A percentile compares a stretch with the other conserved stretches of the same genome.
Evolutionary conservation across 2,888 invertebrate species (phyloP).

Genomic region (Ormyrus nitidulus): DNA sequence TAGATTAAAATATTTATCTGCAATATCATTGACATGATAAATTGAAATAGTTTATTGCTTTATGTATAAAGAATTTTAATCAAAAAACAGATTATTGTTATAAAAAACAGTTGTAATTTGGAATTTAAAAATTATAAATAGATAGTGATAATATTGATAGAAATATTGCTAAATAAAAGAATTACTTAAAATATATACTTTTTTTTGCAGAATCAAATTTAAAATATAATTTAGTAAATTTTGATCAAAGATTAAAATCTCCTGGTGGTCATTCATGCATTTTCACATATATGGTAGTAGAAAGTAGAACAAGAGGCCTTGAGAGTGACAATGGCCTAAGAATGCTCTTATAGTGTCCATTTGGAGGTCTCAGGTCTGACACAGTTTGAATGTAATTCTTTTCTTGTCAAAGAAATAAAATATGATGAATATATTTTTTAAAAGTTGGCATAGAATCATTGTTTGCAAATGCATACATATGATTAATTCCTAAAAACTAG

Average conservation of each 20-base stretch:
- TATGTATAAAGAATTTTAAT: neutral
- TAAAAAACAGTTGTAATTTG: constrained; percentile 21
- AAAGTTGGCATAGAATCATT: constrained; percentile 7
- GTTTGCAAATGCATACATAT: neutral
- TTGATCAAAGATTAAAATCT: constrained; percentile 48
- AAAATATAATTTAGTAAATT: neutral
- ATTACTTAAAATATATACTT: neutral
- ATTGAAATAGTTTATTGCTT: neutral
- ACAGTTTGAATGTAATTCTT: constrained; percentile 48
- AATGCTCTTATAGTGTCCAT: constrained; percentile 52
- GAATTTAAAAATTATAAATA: constrained; percentile 13
- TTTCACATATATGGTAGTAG: constrained; percentile 40
- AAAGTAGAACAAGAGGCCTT: constrained; percentile 58
- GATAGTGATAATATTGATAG: neutral
- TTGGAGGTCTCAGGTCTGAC: constrained; percentile 46
- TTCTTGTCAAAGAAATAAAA: constrained; percentile 25
- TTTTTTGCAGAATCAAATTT: neutral
- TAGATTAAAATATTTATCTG: constrained; percentile 23
- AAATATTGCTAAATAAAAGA: neutral
- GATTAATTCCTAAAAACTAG: constrained; percentile 8
- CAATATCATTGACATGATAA: neutral
- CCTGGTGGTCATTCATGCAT: constrained; percentile 39
- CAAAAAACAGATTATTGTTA: neutral
- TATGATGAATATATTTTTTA: constrained; percentile 15
- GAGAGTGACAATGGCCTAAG: constrained; percentile 58